These are phyloP conservation scores for Haemorhous mexicanus DNA, from an alignment of 2,113 vertebrate species.

Conservation along the genomic window DNA sequence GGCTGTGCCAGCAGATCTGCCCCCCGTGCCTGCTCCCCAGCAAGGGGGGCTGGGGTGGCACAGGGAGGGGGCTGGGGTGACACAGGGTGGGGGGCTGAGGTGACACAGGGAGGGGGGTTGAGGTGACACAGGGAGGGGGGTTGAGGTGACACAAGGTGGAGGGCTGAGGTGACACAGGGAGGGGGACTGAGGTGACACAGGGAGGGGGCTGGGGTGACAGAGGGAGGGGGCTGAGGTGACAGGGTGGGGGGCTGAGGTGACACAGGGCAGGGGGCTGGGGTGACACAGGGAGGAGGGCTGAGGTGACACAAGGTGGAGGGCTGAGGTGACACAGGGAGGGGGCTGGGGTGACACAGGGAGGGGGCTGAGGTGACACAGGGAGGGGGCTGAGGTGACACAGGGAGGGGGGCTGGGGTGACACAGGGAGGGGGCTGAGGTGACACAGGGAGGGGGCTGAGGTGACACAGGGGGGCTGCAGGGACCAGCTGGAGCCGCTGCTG, in stretches of 20 bases:
- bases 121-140: background rate
- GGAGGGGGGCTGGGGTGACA: background rate
- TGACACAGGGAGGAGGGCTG: no score
- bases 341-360: background rate
- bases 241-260: no score
- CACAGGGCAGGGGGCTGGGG: background rate
- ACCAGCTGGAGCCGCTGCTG: background rate
- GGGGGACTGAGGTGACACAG: no score
- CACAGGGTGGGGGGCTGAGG: no score
- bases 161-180: no score
- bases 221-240: no score
- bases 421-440: background rate
- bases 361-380: no score
- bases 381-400: no score
- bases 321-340: no score
- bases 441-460: background rate
- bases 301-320: no score
- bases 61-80: no score
- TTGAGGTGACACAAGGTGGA: background rate
- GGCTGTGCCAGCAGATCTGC: background rate
- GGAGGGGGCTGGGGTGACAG: no score
- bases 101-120: background rate
- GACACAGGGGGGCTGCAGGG: background rate
- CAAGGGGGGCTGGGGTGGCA: background rate
- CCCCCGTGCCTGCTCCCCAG: background rate